Evolutionary conservation across 2,888 invertebrate species (phyloP), one percentile per base, ranked within the genome.

Genomic region (Epinotia ramella): DNA sequence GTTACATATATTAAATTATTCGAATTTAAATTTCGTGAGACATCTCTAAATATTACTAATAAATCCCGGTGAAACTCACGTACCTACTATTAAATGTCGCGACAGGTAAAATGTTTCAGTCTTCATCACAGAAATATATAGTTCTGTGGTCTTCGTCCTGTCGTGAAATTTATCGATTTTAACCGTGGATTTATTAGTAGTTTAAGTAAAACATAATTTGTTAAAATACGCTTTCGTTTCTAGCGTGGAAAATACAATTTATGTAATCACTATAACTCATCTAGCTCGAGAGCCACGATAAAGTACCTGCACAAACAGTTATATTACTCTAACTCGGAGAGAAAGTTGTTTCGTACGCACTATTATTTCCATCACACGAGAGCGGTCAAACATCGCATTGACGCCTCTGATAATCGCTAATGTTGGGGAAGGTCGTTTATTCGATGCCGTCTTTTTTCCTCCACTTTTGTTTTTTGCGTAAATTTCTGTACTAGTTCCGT

Each of bases 291-390:
- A 76, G 76, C 67, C 13, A 20, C 33, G 56, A 76, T 71, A 53
- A 72, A 67, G 71, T 72, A 72, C 65, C 53, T 57, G 67, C 72
- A 56, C 76, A 71, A 76, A 76, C 76, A 76, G 76, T 76, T 76
- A 72, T 72, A 75, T 75, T 75, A 71, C 76, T 75, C 75, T 75
- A 76, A 72, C 76, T 67, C 76, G n/a, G 53, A 76, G 76, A 76
- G 76, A 76, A 76, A 76, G 76, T 72, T 71, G 76, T 72, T 63
- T 24, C 46, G 65, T 75, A 65, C 74, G 64, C 70, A 59, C 65
- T 65, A 75, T 75, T 75, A 20, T 75, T 65, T 75, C 75, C 65
- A 65, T 60, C 57, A 70, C 24, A n/a, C 16, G 5, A 59, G 5
- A 59, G 44, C 59, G 33, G 49, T 6, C 59, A 66, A 75, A 65